Evolutionary conservation across 2,888 invertebrate species (phyloP).

Genomic region (Caenorhabditis parvicauda): DNA sequence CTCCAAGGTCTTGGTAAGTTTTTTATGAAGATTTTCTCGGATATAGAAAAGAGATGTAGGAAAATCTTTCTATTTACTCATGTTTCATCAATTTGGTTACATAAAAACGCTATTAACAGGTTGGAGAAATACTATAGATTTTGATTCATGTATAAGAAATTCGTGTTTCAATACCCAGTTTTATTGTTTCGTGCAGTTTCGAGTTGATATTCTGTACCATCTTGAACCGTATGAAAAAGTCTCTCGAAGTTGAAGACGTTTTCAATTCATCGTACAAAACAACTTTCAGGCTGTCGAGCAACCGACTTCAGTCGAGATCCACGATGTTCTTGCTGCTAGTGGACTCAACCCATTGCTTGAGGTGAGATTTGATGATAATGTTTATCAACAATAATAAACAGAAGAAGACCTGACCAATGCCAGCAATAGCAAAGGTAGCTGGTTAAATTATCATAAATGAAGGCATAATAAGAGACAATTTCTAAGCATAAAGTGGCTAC

Average conservation of each 20-base stretch:
- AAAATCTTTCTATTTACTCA: no score
- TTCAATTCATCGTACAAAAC: no score
- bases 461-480: no score
- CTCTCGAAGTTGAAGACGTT: no score
- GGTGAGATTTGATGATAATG: constrained; percentile 63
- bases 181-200: constrained; percentile 7
- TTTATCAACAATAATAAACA: no score
- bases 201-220: background rate
- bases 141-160: background rate
- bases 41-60: background rate
- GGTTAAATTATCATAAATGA: no score
- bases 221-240: no score
- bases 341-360: constrained; percentile 85
- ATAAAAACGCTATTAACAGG: no score
- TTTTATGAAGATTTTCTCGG: constrained; percentile 1
- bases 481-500: no score
- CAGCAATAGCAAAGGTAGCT: no score
- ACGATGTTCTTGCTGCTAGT: constrained; percentile 80
- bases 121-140: background rate
- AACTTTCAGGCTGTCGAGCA: constrained; percentile 79
- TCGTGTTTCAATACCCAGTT: background rate
- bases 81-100: no score
- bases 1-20: constrained; percentile 72
- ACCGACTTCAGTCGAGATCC: constrained; percentile 89
- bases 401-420: no score